Evolutionary conservation across 2,797 vertebrate species (phyloP).

Genomic region (Rhabdomys pumilio): DNA sequence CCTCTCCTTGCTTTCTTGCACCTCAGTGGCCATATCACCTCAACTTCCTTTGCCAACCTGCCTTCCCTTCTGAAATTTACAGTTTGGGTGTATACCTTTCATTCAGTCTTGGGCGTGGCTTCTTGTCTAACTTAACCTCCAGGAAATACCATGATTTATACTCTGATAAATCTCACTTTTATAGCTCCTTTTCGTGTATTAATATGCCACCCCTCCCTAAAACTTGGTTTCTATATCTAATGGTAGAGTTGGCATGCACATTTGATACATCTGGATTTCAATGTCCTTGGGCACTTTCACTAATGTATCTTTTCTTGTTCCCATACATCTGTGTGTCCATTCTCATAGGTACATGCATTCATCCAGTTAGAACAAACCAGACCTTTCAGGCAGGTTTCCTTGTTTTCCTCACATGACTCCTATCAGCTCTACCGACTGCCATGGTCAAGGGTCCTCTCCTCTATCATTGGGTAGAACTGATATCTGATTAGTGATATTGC

Average conservation of each 20-base stretch:
- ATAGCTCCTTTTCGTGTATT: not conserved
- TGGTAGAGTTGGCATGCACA: not conserved
- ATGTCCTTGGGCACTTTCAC: not conserved
- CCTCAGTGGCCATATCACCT: not conserved
- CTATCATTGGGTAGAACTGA: not conserved
- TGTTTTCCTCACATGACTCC: not conserved
- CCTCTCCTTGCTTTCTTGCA: not conserved
- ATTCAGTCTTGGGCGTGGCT: not conserved
- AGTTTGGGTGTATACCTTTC: not conserved
- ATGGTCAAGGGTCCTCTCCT: not conserved
- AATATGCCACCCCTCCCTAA: no score
- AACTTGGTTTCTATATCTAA: not conserved
- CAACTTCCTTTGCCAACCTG: not conserved
- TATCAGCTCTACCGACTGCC: not conserved
- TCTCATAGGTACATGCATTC: not conserved
- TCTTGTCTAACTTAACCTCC: not conserved
- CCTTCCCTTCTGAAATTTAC: not conserved
- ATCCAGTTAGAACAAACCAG: not conserved
- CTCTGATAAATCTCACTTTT: not conserved
- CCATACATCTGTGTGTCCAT: not conserved
- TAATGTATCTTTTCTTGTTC: not conserved
- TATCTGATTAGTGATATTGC: not conserved
- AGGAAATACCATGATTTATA: not conserved
- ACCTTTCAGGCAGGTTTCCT: not conserved
- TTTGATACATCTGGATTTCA: slow-evolving; percentile 1